phyloP scores from a whole-genome alignment of 2,888 invertebrate genomes.

The Saturnia pavonia region DNA sequence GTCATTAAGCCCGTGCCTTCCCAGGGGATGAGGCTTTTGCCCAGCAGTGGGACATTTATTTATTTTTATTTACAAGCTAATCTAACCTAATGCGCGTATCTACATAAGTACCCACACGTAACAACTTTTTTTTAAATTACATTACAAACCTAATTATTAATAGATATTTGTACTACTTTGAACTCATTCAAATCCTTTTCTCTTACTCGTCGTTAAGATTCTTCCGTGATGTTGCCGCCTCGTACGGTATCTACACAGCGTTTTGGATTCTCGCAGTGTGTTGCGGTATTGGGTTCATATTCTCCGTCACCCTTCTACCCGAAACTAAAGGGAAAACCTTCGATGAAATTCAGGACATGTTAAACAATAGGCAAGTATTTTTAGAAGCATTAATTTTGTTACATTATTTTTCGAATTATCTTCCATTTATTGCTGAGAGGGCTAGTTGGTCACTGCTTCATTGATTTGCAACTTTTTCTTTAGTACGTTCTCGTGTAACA shows the following conservation, averaged over 20 bases:
- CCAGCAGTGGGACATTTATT: too few relatives aligned
- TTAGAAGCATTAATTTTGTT: background rate
- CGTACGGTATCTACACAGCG: constrained; percentile 83
- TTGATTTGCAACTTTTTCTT: background rate
- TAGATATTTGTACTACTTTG: background rate
- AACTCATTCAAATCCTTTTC: background rate
- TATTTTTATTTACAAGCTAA: too few relatives aligned
- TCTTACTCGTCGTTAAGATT: constrained; percentile 71
- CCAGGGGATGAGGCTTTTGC: too few relatives aligned
- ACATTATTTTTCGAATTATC: too few relatives aligned
- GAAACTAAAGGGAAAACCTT: constrained; percentile 88
- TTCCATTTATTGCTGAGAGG: too few relatives aligned
- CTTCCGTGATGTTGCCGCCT: constrained; percentile 71
- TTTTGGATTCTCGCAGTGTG: constrained; percentile 84
- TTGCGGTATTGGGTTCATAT: constrained; percentile 83
- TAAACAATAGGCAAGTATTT: constrained; percentile 66
- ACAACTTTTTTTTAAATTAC: too few relatives aligned
- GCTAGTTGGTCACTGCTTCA: background rate
- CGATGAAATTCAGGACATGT: constrained; percentile 85
- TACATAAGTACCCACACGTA: too few relatives aligned
- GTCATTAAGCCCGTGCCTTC: too few relatives aligned
- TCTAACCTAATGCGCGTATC: too few relatives aligned
- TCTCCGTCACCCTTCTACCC: constrained; percentile 83
- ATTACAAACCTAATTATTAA: too few relatives aligned
- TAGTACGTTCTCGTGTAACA: background rate